Evolutionary conservation across 1,140 invertebrate genomes (phyloP), one percentile per base, ranked within the genome.

Genomic region (Lordiphosa stackelbergi): DNA sequence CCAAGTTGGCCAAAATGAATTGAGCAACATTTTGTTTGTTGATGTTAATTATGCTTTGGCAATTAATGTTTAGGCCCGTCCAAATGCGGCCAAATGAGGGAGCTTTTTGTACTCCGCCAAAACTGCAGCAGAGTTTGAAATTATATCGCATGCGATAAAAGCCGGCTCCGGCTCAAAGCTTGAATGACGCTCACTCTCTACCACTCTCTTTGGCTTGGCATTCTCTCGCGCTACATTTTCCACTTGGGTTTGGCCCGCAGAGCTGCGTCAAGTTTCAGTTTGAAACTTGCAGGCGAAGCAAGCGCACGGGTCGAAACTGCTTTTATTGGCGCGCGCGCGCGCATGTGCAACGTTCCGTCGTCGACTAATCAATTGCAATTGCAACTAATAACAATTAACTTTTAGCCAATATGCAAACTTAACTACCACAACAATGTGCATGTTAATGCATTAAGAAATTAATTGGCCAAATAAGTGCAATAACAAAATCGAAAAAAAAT

Each of bases 1-100:
- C 70, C 74, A 73, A 57, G 53, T 60, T 60, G 59, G 66, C 46
- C 41, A 38, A 46, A 47, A 31, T 43, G 72, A 59, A 57, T 78
- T 81, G 41, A 46, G 52, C 57, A 78, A 74, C 54, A 54, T 65
- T 74, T 66, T 34, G 55, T 38, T 69, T 55, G 60, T 37, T 19
- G 38, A 59, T 69, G 53, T 37, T 38, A 43, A 64, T 57, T 63
- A 64, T 49, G 53, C 49, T 64, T 68, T 49, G 31, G 47, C 47
- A 49, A 69, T 60, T 69, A 51, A 38, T 68, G 46, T 31, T 31
- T 31, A 8, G 7, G 28, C 28, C 28, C 47, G 57, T 22, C 13
- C 34, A 36, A 31, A 8, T 4, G 12, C 7, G 16, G 4, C 40
- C 28, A 38, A 38, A 7, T 9, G 48, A 38, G 48, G 11, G n/a